phyloP scores from a whole-genome alignment of 2,888 invertebrate species.

The Silvanus unidentatus region DNA sequence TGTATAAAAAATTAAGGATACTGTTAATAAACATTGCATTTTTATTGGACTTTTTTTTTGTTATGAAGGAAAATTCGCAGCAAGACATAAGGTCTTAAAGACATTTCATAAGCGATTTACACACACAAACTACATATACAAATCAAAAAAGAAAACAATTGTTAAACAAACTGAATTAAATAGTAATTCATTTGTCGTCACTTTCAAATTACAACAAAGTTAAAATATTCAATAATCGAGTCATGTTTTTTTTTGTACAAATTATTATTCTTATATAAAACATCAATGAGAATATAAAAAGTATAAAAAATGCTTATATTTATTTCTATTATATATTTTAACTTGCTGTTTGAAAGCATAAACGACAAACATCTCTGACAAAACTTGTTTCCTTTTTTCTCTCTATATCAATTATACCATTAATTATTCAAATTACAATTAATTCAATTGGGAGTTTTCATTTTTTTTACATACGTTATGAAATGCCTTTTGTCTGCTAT shows the following conservation, averaged over 20 bases:
- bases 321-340: conserved; percentile 9
- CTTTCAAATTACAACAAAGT: conserved; percentile 27
- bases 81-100: conserved; percentile 47
- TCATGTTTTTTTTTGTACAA: conserved; percentile 21
- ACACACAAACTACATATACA: conserved; percentile 13
- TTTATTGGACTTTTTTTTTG: conserved; percentile 33
- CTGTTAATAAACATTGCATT: conserved; percentile 34
- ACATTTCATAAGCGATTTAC: conserved; percentile 42
- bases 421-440: too few species aligned
- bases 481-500: conserved; percentile 48
- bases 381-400: neutral
- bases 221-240: conserved; percentile 6
- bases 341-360: conserved; percentile 26
- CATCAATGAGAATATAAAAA: conserved; percentile 42
- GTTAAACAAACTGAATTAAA: neutral
- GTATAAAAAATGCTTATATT: conserved; percentile 40
- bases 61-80: conserved; percentile 45
- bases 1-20: conserved; percentile 23
- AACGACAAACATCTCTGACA: conserved; percentile 24
- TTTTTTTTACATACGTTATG: conserved; percentile 28
- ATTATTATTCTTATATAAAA: conserved; percentile 31
- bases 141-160: neutral
- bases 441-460: conserved; percentile 3
- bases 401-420: too few species aligned
- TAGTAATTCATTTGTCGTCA: conserved; percentile 25